Conservation (phyloP, 2,888 invertebrate genomes). For the Teinopalpus imperialis region DNA sequence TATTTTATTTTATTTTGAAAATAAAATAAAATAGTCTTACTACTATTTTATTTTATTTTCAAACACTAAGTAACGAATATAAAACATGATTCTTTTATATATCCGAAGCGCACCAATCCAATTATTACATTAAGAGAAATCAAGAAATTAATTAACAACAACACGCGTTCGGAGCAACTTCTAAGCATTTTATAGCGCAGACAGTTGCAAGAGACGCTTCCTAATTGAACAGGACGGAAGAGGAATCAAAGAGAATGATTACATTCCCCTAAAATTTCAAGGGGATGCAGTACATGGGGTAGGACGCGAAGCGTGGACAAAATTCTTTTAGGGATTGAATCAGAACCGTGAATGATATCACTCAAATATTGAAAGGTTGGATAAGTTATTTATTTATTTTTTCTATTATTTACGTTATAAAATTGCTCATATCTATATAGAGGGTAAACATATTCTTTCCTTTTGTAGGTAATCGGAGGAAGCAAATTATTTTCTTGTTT, state of each 20-base stretch:
- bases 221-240: constrained; percentile 79
- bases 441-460: too few relatives aligned
- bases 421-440: too few relatives aligned
- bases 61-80: too few relatives aligned
- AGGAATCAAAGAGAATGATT: constrained; percentile 79
- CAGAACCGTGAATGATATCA: constrained; percentile 25
- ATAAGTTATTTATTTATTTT: not conserved
- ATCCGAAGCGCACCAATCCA: constrained; percentile 15
- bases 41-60: too few relatives aligned
- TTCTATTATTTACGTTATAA: not conserved
- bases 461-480: too few relatives aligned
- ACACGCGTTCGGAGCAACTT: constrained; percentile 38
- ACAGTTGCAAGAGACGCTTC: constrained; percentile 67
- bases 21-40: too few relatives aligned
- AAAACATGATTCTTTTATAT: constrained; percentile 14
- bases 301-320: constrained; percentile 69
- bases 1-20: too few relatives aligned
- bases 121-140: constrained; percentile 15
- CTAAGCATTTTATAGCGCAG: constrained; percentile 54
- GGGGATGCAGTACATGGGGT: constrained; percentile 64
- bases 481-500: not conserved
- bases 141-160: constrained; percentile 40
- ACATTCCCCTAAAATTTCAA: constrained; percentile 70
- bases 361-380: constrained; percentile 5
- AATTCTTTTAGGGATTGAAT: constrained; percentile 59